Evolutionary conservation across 2,888 invertebrate species (phyloP), one percentile per base, ranked within the genome.

Genomic region (Agrenia bidenticulata): DNA sequence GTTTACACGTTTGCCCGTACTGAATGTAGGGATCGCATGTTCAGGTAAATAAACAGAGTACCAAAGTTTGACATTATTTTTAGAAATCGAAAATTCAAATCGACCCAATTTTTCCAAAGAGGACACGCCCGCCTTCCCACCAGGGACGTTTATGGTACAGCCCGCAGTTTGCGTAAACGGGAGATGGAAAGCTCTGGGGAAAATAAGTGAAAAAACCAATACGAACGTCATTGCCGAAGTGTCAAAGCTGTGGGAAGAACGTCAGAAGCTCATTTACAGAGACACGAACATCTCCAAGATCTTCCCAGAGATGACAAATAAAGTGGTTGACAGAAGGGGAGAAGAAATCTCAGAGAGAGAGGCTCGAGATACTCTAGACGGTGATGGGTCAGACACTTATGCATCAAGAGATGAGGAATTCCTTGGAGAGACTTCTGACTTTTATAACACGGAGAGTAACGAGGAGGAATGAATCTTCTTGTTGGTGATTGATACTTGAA

Each of bases 111-210:
- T 32, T 32, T 32, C 11, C 11, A 32, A 32, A 32, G 32, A 32
- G 4, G 32, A 32, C 4, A 7, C 32, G 32, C 4, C 61, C 19
- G 62, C 45, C 17, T 70, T 75, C 42, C 74, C 76, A 39, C 27
- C 42, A 15, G 74, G 74, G 13, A 73, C 73, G 11, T 76, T 75
- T 53, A 67, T 76, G 69, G 72, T 76, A 15, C 74, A 76, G 58
- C 76, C 76, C 21, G 64, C 65, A 19, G 53, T 73, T 17, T 75
- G 73, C 50, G 58, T 63, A 15, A 60, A 61, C n/a, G 70, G 74
- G 15, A 60, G 64, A 27, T 76, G 76, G 76, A 53, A 64, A 24
- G 69, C 73, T 5, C 59, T 69, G 32, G 72, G 70, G 27, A 61
- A 66, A 57, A 67, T 72, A 9, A 73, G 69, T 32, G 63, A 66